Percentiles rank a stretch among this genome's conserved stretches.
Evolutionary conservation across 2,888 invertebrate genomes (phyloP).

Genomic region (Cheilosia soror): DNA sequence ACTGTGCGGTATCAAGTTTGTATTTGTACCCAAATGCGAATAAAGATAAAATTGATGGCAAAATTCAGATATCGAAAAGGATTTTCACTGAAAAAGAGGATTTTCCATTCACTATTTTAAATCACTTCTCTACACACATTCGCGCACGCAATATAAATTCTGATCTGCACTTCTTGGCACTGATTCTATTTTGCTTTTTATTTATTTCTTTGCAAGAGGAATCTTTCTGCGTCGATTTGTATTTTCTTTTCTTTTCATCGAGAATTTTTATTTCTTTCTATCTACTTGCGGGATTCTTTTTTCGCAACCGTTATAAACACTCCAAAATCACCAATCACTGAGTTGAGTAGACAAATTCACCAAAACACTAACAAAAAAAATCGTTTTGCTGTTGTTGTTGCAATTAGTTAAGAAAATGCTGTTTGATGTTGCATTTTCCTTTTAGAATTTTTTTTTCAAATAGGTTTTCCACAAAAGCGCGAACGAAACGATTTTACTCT

Average conservation of each 20-base stretch:
- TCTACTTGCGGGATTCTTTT: constrained; percentile 40
- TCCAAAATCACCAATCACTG: constrained; percentile 35
- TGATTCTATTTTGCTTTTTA: constrained; percentile 26
- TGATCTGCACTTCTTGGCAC: constrained; percentile 24
- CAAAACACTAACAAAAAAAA: not conserved
- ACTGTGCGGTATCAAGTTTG: not conserved
- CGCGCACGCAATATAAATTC: constrained; percentile 20
- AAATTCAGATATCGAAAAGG: constrained; percentile 49
- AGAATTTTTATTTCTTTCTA: constrained; percentile 15
- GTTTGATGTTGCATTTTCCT: constrained; percentile 22
- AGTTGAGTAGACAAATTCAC: constrained; percentile 9
- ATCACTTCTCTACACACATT: constrained; percentile 26
- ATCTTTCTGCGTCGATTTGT: not conserved
- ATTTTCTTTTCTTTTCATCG: constrained; percentile 11
- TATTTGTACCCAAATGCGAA: constrained; percentile 6
- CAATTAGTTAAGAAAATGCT: constrained; percentile 18
- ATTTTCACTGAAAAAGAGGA: constrained; percentile 46
- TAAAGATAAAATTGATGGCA: constrained; percentile 29
- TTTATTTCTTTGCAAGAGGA: constrained; percentile 18
- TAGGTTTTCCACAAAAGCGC: constrained; percentile 40
- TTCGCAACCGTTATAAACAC: constrained; percentile 51
- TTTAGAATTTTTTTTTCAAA: not conserved
- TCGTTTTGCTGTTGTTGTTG: constrained; percentile 21
- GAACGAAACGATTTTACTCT: constrained; percentile 51
- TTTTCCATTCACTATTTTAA: constrained; percentile 33